Conservation (phyloP, 2,113 vertebrate species). For the Peromyscus maniculatus region DNA sequence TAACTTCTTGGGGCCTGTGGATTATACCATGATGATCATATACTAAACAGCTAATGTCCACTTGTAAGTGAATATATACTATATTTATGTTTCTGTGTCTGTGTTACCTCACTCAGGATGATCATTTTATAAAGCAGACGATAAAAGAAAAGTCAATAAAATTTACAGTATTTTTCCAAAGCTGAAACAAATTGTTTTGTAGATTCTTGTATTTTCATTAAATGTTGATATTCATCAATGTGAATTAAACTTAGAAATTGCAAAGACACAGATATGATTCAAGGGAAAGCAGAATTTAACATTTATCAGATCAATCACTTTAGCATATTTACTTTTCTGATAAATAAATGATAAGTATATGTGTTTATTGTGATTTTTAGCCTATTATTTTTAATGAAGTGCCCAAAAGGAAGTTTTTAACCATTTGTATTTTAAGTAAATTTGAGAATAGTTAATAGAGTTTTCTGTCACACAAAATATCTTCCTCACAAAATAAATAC, state of each 20-base stretch:
- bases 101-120: neutral
- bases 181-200: neutral
- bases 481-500: slow-evolving; percentile 17
- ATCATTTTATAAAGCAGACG: neutral
- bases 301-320: neutral
- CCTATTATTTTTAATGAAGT: slow-evolving; percentile 33
- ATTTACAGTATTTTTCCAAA: neutral
- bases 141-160: neutral
- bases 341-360: neutral
- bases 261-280: neutral
- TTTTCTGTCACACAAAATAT: neutral
- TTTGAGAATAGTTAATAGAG: slow-evolving; percentile 18
- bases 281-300: neutral
- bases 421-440: neutral
- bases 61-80: neutral
- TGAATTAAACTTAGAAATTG: neutral
- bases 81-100: neutral
- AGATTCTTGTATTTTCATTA: neutral
- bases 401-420: neutral
- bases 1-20: no score
- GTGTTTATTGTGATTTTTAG: neutral
- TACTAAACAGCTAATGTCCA: neutral
- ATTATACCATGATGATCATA: neutral
- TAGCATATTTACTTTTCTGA: neutral
- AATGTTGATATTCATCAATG: neutral